Conservation (phyloP, 2,888 invertebrate species). For the Desoria tigrina region DNA sequence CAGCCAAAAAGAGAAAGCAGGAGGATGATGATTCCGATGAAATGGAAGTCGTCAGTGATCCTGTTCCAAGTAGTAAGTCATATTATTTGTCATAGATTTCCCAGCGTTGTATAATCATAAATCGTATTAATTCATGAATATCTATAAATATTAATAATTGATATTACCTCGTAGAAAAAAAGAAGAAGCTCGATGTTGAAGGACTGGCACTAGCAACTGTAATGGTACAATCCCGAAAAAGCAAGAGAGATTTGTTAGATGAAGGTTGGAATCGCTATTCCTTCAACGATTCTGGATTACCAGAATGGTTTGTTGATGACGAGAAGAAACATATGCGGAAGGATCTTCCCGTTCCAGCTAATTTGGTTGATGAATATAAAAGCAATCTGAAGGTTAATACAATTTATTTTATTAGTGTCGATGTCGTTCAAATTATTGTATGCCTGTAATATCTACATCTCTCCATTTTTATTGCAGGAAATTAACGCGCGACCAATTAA, state of each 20-base stretch:
- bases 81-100: too few species aligned
- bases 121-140: constrained; percentile 16
- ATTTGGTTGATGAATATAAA: constrained; percentile 81
- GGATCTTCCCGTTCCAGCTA: constrained; percentile 80
- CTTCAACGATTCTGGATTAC: constrained; percentile 86
- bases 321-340: constrained; percentile 87
- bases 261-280: constrained; percentile 90
- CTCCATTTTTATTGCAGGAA: constrained; percentile 63
- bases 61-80: constrained; percentile 49
- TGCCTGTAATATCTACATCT: background rate
- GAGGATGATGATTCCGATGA: constrained; percentile 59
- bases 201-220: constrained; percentile 90
- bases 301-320: constrained; percentile 94
- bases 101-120: constrained; percentile 9
- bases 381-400: constrained; percentile 59
- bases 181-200: constrained; percentile 75
- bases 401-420: background rate
- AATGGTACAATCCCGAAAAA: constrained; percentile 86
- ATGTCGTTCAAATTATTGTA: background rate
- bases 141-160: background rate
- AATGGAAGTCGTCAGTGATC: constrained; percentile 69
- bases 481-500: constrained; percentile 94
- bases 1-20: constrained; percentile 44
- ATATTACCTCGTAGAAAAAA: constrained; percentile 55
- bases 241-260: constrained; percentile 85